phyloP scores from a whole-genome alignment of 37 sponge, comb jelly and placozoan species.

The Halichondria panicea region DNA sequence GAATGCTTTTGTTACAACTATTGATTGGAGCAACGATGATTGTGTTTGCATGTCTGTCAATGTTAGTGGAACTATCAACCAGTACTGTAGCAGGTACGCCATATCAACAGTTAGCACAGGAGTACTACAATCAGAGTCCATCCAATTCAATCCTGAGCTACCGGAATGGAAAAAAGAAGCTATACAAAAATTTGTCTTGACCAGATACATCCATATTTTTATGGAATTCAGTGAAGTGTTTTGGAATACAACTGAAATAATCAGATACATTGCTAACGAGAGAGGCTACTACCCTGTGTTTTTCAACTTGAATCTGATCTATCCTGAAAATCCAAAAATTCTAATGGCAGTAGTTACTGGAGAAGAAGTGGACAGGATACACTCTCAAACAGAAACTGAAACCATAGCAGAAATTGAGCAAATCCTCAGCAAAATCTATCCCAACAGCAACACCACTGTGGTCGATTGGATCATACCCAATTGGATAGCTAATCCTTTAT shows the following conservation, averaged over 20 bases:
- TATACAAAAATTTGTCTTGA: no score
- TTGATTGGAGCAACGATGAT: slow-evolving; percentile 38
- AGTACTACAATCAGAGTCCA: slow-evolving; percentile 44
- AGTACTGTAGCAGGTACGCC: slow-evolving; percentile 41
- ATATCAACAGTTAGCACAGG: slow-evolving; percentile 61
- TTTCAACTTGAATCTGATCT: slow-evolving; percentile 7
- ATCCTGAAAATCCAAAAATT: slow-evolving; percentile 17
- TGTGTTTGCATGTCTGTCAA: slow-evolving; percentile 56
- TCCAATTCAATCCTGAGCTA: no score
- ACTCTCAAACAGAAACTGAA: slow-evolving; percentile 11
- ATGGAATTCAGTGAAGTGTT: no score
- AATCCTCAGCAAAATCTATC: slow-evolving; percentile 51
- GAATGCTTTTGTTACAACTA: slow-evolving; percentile 18
- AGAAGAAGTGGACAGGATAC: slow-evolving; percentile 17
- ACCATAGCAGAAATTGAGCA: slow-evolving; percentile 38
- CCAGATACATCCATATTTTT: no score
- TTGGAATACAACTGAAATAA: no score
- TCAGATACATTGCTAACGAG: slow-evolving; percentile 1
- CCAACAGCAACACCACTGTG: slow-evolving; percentile 15
- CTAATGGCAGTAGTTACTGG: slow-evolving; percentile 45
- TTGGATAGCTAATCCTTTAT: slow-evolving; percentile 55
- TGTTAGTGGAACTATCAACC: neutral
- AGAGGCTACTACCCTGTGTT: slow-evolving; percentile 42
- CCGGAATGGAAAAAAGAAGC: no score
- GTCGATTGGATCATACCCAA: slow-evolving; percentile 36